A percentile compares a stretch with the other conserved stretches of the same genome.
These are phyloP conservation scores for Lepisosteus osseus DNA, from an alignment of 2,113 vertebrate species.

Conservation along the genomic window DNA sequence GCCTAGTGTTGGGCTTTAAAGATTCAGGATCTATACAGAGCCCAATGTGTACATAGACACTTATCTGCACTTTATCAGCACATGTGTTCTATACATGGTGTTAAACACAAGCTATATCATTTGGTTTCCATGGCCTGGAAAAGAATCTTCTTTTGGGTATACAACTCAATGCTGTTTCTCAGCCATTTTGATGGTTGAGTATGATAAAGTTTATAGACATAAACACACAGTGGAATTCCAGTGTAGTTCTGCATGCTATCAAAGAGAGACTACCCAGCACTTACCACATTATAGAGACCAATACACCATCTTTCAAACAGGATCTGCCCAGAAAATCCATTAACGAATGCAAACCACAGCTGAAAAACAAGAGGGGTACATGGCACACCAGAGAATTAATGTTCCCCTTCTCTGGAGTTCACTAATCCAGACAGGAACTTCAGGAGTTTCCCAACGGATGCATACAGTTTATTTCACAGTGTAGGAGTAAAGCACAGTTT, in stretches of 20 bases:
- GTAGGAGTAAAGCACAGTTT: too few species aligned
- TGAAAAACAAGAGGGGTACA: constrained; percentile 68
- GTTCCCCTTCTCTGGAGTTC: too few species aligned
- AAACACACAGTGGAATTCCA: constrained; percentile 42
- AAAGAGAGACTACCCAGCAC: constrained; percentile 44
- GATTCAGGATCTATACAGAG: too few species aligned
- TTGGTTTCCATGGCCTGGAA: too few species aligned
- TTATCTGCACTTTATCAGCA: background rate
- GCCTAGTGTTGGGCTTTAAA: too few species aligned
- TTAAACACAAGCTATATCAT: too few species aligned
- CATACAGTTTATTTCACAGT: too few species aligned
- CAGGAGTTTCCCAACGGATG: too few species aligned
- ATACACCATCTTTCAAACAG: constrained; percentile 98
- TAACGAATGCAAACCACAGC: constrained; percentile 99
- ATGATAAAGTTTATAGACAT: constrained; percentile 39
- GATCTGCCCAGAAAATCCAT: constrained; percentile 98
- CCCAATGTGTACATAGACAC: too few species aligned
- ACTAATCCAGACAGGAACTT: too few species aligned
- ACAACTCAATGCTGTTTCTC: too few species aligned
- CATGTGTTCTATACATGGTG: background rate
- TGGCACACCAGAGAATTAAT: background rate
- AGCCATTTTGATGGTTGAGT: constrained; percentile 18
- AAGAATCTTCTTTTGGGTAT: too few species aligned
- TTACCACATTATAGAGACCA: constrained; percentile 97
- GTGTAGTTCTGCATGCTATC: background rate